Evolutionary conservation across 2,797 vertebrate genomes (phyloP).

Genomic region (Acipenser transmontanus): DNA sequence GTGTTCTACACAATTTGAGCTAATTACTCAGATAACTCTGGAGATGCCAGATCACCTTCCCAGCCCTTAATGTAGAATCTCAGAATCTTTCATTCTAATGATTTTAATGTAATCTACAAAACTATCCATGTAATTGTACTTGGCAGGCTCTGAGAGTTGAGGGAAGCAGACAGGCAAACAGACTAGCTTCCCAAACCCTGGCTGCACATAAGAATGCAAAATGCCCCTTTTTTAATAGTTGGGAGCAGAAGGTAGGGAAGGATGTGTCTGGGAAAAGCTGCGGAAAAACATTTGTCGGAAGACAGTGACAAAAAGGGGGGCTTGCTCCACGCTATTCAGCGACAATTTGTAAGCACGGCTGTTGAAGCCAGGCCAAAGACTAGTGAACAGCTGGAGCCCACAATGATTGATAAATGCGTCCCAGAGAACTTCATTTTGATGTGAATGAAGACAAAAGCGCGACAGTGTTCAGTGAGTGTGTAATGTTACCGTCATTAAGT

Average conservation of each 20-base stretch:
- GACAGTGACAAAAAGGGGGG: constrained; percentile 91
- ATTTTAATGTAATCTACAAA: constrained; percentile 73
- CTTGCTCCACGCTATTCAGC: constrained; percentile 90
- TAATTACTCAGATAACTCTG: constrained; percentile 63
- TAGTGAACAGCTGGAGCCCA: constrained; percentile 94
- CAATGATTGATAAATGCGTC: constrained; percentile 94
- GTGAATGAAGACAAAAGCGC: constrained; percentile 97
- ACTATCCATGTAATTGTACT: constrained; percentile 70
- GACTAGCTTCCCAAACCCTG: constrained; percentile 48
- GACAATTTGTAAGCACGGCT: constrained; percentile 97
- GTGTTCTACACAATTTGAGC: constrained; percentile 45
- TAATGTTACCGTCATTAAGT: constrained; percentile 95
- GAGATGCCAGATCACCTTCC: constrained; percentile 41
- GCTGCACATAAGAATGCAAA: constrained; percentile 72
- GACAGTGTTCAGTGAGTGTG: constrained; percentile 84
- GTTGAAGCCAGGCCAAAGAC: constrained; percentile 93
- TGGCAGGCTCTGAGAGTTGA: constrained; percentile 53
- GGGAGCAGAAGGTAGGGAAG: constrained; percentile 78
- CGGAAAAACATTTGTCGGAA: constrained; percentile 84
- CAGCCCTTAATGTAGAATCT: constrained; percentile 33
- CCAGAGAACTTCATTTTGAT: constrained; percentile 95
- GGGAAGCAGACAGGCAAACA: constrained; percentile 55
- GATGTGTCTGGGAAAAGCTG: constrained; percentile 78
- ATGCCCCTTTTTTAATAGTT: constrained; percentile 72
- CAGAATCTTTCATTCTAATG: constrained; percentile 65